These are phyloP conservation scores for Serrognathus titanus DNA, from an alignment of 2,888 invertebrate genomes.

Conservation along the genomic window DNA sequence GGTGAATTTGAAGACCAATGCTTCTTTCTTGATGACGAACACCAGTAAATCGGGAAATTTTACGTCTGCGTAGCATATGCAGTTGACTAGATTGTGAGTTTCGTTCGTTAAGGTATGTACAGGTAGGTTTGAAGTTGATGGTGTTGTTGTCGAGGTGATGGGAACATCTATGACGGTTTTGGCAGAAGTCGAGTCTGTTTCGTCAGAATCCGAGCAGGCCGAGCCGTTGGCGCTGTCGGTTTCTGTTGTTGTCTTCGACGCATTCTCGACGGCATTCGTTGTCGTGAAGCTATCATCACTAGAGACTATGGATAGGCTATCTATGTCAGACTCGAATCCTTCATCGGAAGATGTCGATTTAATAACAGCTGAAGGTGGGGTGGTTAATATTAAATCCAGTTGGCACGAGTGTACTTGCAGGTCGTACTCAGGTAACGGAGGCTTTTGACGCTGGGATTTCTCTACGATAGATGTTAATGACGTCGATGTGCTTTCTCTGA, in stretches of 20 bases:
- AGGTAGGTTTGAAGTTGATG: background rate
- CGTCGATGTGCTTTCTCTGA: slow-evolving; percentile 38
- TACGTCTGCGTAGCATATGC: slow-evolving; percentile 48
- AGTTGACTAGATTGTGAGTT: slow-evolving; percentile 45
- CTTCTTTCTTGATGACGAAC: slow-evolving; percentile 45
- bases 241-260: slow-evolving; percentile 34
- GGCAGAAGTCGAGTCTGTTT: slow-evolving; percentile 34
- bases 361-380: slow-evolving; percentile 25
- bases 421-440: slow-evolving; percentile 40
- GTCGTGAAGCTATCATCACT: slow-evolving; percentile 44
- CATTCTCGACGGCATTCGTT: slow-evolving; percentile 23
- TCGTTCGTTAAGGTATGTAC: slow-evolving; percentile 25
- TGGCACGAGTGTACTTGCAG: slow-evolving; percentile 39
- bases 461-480: slow-evolving; percentile 44
- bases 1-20: slow-evolving; percentile 45
- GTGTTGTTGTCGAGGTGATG: slow-evolving; percentile 6
- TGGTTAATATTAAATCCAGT: slow-evolving; percentile 33
- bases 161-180: background rate
- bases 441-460: slow-evolving; percentile 35
- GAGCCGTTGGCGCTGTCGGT: slow-evolving; percentile 50
- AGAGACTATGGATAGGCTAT: slow-evolving; percentile 46
- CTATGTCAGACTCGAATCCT: slow-evolving; percentile 52
- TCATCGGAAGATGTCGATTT: slow-evolving; percentile 37
- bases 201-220: slow-evolving; percentile 43
- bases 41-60: slow-evolving; percentile 45